These are phyloP conservation scores for Daboia siamensis DNA, from an alignment of 2,113 vertebrate genomes.

Conservation along the genomic window DNA sequence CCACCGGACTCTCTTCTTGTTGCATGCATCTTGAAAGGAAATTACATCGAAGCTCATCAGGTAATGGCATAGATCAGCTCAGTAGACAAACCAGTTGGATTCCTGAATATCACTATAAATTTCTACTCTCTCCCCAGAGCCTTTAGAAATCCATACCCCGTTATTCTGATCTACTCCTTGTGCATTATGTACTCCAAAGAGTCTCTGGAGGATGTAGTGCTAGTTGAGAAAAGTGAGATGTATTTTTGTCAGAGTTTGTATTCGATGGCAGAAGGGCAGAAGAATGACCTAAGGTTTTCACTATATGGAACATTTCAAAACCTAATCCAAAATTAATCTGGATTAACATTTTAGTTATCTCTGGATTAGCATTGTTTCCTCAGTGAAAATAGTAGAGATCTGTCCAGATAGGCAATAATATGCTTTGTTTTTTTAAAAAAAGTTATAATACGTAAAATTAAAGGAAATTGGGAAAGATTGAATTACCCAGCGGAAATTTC, in stretches of 20 bases:
- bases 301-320: not conserved
- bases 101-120: not conserved
- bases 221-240: not conserved
- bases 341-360: not conserved
- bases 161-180: not conserved
- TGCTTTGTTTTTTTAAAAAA: not conserved
- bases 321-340: not conserved
- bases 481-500: not conserved
- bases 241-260: not conserved
- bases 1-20: conserved; percentile 92
- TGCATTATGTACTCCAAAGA: not conserved
- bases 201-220: too few relatives aligned
- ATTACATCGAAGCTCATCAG: conserved; percentile 92
- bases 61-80: conserved; percentile 59
- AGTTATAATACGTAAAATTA: not conserved
- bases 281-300: not conserved
- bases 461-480: not conserved
- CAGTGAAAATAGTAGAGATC: not conserved
- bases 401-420: too few relatives aligned
- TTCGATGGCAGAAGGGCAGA: not conserved
- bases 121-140: not conserved
- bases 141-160: not conserved
- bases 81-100: not conserved
- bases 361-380: not conserved
- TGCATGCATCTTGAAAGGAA: conserved; percentile 87